Conservation (phyloP, 2,113 vertebrate species). For the Hippocampus barbouri region DNA sequence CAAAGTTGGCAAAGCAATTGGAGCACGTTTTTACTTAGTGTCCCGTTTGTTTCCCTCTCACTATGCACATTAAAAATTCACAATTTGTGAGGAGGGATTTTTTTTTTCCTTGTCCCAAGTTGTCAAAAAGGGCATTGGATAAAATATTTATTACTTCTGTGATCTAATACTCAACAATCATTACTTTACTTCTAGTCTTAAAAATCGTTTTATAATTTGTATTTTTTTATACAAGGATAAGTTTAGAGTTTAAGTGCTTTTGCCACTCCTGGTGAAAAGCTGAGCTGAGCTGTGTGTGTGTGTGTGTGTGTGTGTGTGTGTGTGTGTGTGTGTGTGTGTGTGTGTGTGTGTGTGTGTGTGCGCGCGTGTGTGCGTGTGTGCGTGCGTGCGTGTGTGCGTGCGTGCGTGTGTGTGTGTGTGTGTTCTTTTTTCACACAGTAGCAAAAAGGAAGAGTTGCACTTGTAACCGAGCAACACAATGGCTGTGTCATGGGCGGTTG, state of each 20-base stretch:
- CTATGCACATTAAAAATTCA: neutral
- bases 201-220: neutral
- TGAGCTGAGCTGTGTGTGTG: neutral
- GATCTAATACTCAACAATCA: too few relatives aligned
- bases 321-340: neutral
- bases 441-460: slow-evolving; percentile 18
- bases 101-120: too few relatives aligned
- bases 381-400: too few relatives aligned
- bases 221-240: neutral
- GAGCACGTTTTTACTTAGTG: too few relatives aligned
- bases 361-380: neutral
- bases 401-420: too few relatives aligned
- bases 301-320: neutral
- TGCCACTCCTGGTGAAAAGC: neutral
- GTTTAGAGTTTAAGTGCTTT: slow-evolving; percentile 6
- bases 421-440: slow-evolving; percentile 5
- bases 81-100: too few relatives aligned
- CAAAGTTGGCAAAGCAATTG: too few relatives aligned
- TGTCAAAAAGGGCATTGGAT: too few relatives aligned
- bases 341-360: neutral
- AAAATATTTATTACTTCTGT: too few relatives aligned
- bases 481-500: neutral
- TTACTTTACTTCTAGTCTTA: neutral
- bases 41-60: neutral
- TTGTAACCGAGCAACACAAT: slow-evolving; percentile 5